Percentiles rank a stretch among this genome's conserved stretches.
Evolutionary conservation across 2,888 invertebrate genomes (phyloP).

Genomic region (Xestia sexstrigata): DNA sequence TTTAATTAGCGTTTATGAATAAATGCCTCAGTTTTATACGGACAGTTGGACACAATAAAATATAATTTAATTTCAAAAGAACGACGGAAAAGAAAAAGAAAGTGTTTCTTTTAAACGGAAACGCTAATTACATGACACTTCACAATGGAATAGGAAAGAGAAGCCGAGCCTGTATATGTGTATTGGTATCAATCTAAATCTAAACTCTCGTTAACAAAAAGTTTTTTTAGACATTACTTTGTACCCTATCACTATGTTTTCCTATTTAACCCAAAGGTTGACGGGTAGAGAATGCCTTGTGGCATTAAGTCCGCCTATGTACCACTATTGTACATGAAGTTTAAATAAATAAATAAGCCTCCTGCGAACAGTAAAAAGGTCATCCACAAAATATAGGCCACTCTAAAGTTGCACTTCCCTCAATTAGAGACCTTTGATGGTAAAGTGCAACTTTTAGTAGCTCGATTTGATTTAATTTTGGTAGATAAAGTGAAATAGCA

Average conservation of each 20-base stretch:
- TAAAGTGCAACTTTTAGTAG: constrained; percentile 23
- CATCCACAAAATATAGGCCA: constrained; percentile 18
- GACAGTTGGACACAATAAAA: background rate
- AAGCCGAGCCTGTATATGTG: too few relatives aligned
- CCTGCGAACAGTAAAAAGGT: background rate
- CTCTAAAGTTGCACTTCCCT: constrained; percentile 23
- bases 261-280: too few relatives aligned
- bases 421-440: constrained; percentile 37
- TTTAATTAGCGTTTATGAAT: background rate
- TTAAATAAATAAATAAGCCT: too few relatives aligned
- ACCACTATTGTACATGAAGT: too few relatives aligned
- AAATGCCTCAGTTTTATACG: background rate
- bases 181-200: too few relatives aligned
- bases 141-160: constrained; percentile 13
- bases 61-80: background rate
- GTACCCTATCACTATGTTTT: too few relatives aligned
- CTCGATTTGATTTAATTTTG: constrained; percentile 23
- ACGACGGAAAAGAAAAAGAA: background rate
- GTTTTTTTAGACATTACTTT: too few relatives aligned
- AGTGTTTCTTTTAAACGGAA: background rate
- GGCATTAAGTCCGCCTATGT: too few relatives aligned
- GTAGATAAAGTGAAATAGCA: background rate
- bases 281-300: too few relatives aligned
- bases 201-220: too few relatives aligned
- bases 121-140: constrained; percentile 22